phyloP scores from a whole-genome alignment of 2,888 invertebrate species.

The Penaeus monodon region DNA sequence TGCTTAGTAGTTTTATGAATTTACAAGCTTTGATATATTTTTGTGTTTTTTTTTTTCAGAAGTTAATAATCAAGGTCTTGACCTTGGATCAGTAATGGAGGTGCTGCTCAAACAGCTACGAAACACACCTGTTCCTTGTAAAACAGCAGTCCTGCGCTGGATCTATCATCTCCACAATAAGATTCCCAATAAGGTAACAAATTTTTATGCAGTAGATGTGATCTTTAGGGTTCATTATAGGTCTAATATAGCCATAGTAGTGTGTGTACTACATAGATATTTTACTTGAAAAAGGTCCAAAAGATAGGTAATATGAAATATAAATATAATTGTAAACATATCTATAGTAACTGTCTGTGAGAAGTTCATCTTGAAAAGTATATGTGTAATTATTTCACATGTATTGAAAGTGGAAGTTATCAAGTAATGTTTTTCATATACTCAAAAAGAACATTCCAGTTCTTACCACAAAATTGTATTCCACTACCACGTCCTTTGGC shows the following conservation, averaged over 20 bases:
- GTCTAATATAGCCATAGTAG: too few relatives aligned
- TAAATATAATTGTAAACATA: slow-evolving; percentile 18
- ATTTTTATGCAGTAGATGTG: background rate
- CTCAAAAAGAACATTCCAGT: background rate
- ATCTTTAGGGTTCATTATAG: too few relatives aligned
- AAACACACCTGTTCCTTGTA: slow-evolving; percentile 91
- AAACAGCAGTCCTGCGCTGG: slow-evolving; percentile 96
- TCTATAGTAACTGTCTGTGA: background rate
- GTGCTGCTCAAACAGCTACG: slow-evolving; percentile 86
- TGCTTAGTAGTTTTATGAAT: too few relatives aligned
- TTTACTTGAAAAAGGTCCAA: too few relatives aligned
- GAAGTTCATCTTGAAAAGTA: slow-evolving; percentile 2
- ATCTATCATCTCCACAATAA: slow-evolving; percentile 91
- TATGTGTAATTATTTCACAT: slow-evolving; percentile 16
- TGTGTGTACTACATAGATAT: too few relatives aligned
- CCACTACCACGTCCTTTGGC: slow-evolving; percentile 55
- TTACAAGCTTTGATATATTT: too few relatives aligned
- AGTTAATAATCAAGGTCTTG: slow-evolving; percentile 60
- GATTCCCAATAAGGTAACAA: slow-evolving; percentile 82
- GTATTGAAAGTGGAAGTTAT: background rate
- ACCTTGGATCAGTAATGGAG: slow-evolving; percentile 81
- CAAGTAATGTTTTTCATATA: slow-evolving; percentile 1
- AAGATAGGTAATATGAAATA: background rate
- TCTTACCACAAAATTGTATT: background rate
- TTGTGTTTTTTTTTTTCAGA: slow-evolving; percentile 7